Percentiles rank a stretch among this genome's conserved stretches.
phyloP scores from a whole-genome alignment of 1,140 invertebrate species.

The Tribolium madens region DNA sequence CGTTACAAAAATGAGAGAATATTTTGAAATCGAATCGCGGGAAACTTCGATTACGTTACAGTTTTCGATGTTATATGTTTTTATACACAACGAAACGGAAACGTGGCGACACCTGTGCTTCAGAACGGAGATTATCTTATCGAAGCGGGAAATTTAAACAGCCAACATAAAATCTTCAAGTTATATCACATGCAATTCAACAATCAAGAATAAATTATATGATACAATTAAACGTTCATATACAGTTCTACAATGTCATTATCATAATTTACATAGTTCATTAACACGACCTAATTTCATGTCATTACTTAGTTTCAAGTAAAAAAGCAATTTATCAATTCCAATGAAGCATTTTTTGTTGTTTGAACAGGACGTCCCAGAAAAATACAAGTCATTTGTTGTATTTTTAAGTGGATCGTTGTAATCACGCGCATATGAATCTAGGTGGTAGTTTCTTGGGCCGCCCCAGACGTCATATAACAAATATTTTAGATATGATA shows the following conservation, averaged over 20 bases:
- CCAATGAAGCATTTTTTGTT: slow-evolving; percentile 61
- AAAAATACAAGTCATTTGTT: slow-evolving; percentile 9
- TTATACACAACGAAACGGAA: slow-evolving; percentile 39
- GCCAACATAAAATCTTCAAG: slow-evolving; percentile 59
- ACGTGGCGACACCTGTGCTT: slow-evolving; percentile 47
- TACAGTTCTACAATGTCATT: slow-evolving; percentile 52
- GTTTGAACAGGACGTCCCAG: slow-evolving; percentile 31
- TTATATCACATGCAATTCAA: slow-evolving; percentile 63
- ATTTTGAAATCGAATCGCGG: background rate
- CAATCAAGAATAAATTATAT: slow-evolving; percentile 58
- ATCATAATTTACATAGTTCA: slow-evolving; percentile 50
- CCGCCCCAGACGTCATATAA: slow-evolving; percentile 45
- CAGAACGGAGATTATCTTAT: slow-evolving; percentile 44
- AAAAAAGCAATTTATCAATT: slow-evolving; percentile 64
- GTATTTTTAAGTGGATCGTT: slow-evolving; percentile 19
- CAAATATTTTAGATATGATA: slow-evolving; percentile 60
- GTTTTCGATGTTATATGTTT: slow-evolving; percentile 29
- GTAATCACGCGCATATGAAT: slow-evolving; percentile 9
- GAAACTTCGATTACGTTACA: slow-evolving; percentile 34
- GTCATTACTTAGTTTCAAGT: slow-evolving; percentile 56
- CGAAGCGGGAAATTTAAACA: slow-evolving; percentile 54
- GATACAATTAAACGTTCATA: slow-evolving; percentile 54
- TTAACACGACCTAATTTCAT: slow-evolving; percentile 53
- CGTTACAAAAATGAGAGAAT: slow-evolving; percentile 17
- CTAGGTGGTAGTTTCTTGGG: slow-evolving; percentile 18